These are phyloP conservation scores for Drosophila pallidifrons DNA, from an alignment of 1,140 invertebrate genomes.

Conservation along the genomic window DNA sequence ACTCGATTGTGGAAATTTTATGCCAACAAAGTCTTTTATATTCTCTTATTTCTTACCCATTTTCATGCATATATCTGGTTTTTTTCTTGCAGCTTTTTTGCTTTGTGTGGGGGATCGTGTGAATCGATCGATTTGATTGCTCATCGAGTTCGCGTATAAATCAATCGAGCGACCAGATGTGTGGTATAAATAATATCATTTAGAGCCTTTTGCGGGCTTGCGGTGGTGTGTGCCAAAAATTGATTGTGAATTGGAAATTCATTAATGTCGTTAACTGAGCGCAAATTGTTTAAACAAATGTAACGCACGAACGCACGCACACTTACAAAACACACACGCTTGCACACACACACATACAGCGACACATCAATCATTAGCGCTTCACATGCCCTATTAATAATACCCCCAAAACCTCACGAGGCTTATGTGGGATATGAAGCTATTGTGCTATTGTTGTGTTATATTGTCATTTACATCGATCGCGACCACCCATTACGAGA, in stretches of 20 bases:
- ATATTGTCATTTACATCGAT: slow-evolving; percentile 44
- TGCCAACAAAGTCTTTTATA: slow-evolving; percentile 60
- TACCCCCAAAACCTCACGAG: slow-evolving; percentile 24
- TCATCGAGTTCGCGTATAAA: slow-evolving; percentile 69
- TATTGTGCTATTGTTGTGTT: slow-evolving; percentile 1
- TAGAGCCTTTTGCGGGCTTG: slow-evolving; percentile 42
- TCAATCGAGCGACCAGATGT: slow-evolving; percentile 60
- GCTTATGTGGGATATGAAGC: slow-evolving; percentile 36
- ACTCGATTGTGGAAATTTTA: slow-evolving; percentile 77
- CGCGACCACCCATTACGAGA: slow-evolving; percentile 31
- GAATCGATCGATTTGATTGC: slow-evolving; percentile 62
- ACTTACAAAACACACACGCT: slow-evolving; percentile 9
- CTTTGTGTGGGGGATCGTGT: slow-evolving; percentile 59
- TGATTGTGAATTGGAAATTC: slow-evolving; percentile 79
- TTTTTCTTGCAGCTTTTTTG: slow-evolving; percentile 3
- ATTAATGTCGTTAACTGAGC: slow-evolving; percentile 75
- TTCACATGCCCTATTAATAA: slow-evolving; percentile 32
- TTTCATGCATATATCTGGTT: slow-evolving; percentile 10
- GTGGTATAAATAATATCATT: slow-evolving; percentile 74
- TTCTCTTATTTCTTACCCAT: background rate
- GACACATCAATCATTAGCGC: slow-evolving; percentile 46
- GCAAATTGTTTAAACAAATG: slow-evolving; percentile 71
- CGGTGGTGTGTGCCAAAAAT: slow-evolving; percentile 64
- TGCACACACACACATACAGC: background rate
- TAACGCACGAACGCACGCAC: background rate